A percentile compares a stretch with the other conserved stretches of the same genome.
These are phyloP conservation scores for Ashinkailepas kermadecensis DNA, from an alignment of 2,888 invertebrate genomes.

Conservation along the genomic window DNA sequence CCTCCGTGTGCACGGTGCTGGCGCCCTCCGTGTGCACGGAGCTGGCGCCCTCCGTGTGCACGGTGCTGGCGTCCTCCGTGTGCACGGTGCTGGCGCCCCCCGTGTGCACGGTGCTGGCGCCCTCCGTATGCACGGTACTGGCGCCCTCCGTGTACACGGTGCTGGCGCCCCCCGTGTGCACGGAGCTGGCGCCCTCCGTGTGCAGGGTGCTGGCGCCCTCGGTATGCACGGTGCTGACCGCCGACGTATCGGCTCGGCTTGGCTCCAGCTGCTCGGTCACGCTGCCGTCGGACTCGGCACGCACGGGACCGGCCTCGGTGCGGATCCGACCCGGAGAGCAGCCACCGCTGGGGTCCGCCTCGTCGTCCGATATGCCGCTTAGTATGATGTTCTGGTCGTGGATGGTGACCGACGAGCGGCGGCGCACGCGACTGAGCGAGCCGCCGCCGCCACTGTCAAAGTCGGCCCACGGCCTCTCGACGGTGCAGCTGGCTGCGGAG, in stretches of 20 bases:
- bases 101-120: too few relatives aligned
- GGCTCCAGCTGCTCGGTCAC: background rate
- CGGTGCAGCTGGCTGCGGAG: background rate
- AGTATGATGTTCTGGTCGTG: conserved; percentile 4
- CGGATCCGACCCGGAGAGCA: background rate
- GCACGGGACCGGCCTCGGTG: background rate
- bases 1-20: background rate
- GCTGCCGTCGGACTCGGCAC: background rate
- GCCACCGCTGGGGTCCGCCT: background rate
- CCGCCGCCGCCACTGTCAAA: background rate
- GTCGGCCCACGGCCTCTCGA: background rate
- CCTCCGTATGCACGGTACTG: background rate
- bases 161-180: background rate
- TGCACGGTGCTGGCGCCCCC: too few relatives aligned
- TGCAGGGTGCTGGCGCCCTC: background rate
- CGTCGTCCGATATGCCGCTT: conserved; percentile 9
- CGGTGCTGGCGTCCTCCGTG: background rate
- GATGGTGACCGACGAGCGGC: conserved; percentile 5
- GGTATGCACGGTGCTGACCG: background rate
- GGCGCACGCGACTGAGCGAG: background rate
- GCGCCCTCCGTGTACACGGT: background rate
- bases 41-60: background rate
- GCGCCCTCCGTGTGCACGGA: too few relatives aligned
- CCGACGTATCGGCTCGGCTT: background rate
- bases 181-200: too few relatives aligned